phyloP scores from a whole-genome alignment of 1,140 invertebrate genomes.

The Zaprionus capensis region DNA sequence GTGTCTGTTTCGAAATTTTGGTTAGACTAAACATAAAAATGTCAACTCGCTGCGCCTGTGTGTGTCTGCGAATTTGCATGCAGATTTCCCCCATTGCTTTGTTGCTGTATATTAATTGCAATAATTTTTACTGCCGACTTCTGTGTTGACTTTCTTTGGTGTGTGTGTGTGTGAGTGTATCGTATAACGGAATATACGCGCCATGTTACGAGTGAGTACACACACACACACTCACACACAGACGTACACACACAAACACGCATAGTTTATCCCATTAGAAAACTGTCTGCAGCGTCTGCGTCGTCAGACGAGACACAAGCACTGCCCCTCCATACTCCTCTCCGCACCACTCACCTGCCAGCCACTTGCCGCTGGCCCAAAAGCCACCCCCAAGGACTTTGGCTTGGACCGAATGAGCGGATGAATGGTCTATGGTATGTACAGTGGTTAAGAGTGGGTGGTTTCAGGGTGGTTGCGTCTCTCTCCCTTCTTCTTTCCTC shows the following conservation, averaged over 20 bases:
- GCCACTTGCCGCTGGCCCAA: slow-evolving; percentile 33
- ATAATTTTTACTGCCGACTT: slow-evolving; percentile 14
- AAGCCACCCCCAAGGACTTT: slow-evolving; percentile 54
- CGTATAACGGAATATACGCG: slow-evolving; percentile 26
- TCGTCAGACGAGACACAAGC: slow-evolving; percentile 53
- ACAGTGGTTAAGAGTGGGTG: slow-evolving; percentile 22
- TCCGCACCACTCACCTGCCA: slow-evolving; percentile 10
- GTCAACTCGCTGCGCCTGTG: slow-evolving; percentile 11
- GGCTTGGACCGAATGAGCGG: slow-evolving; percentile 23
- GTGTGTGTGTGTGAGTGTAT: slow-evolving; percentile 19
- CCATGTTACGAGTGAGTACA: slow-evolving; percentile 30
- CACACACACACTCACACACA: background rate
- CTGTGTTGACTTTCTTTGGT: slow-evolving; percentile 12
- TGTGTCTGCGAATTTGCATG: slow-evolving; percentile 12
- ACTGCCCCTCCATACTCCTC: slow-evolving; percentile 8
- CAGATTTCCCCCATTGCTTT: slow-evolving; percentile 29
- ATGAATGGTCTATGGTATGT: slow-evolving; percentile 15
- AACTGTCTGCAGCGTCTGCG: slow-evolving; percentile 64
- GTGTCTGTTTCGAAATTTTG: slow-evolving; percentile 41
- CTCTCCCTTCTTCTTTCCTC: background rate
- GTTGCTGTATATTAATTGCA: slow-evolving; percentile 54
- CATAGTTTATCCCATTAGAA: slow-evolving; percentile 75
- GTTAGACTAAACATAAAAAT: slow-evolving; percentile 38
- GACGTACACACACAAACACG: slow-evolving; percentile 17
- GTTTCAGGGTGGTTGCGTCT: slow-evolving; percentile 11